Conservation (phyloP, 2,888 invertebrate genomes). For the Hyles lineata region DNA sequence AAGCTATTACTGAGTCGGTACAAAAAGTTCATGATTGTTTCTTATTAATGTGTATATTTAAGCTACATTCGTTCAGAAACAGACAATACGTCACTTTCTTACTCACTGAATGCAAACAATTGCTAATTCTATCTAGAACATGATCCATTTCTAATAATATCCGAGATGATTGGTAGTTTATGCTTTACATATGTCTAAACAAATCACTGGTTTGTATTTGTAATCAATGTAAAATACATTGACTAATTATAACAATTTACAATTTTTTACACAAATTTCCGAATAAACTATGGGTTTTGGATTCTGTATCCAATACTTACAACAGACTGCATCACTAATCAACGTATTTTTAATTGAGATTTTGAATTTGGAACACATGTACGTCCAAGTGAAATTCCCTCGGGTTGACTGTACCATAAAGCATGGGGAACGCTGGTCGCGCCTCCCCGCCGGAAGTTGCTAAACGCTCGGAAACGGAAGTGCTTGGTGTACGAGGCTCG, state of each 20-base stretch:
- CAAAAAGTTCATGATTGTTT: background rate
- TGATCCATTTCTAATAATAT: constrained; percentile 3
- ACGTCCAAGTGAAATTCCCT: constrained; percentile 26
- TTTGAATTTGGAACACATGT: constrained; percentile 24
- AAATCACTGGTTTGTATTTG: constrained; percentile 6
- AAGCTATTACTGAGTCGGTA: background rate
- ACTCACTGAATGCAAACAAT: background rate
- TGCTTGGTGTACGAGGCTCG: constrained; percentile 70
- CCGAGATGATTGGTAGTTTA: constrained; percentile 3
- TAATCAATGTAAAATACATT: background rate
- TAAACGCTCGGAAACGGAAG: constrained; percentile 82
- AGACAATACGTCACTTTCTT: background rate
- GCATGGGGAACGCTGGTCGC: constrained; percentile 30
- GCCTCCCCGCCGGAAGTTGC: constrained; percentile 73
- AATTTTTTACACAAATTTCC: background rate
- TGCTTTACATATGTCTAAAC: background rate
- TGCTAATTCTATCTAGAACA: background rate
- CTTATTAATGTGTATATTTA: background rate
- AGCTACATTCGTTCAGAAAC: background rate
- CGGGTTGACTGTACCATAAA: constrained; percentile 38
- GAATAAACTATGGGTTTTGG: too few species aligned
- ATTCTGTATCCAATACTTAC: background rate
- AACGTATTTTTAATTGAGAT: constrained; percentile 5
- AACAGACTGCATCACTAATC: background rate
- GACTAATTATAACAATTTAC: background rate